Conservation (phyloP, 2,113 vertebrate species). For the Danionella cerebrum region DNA sequence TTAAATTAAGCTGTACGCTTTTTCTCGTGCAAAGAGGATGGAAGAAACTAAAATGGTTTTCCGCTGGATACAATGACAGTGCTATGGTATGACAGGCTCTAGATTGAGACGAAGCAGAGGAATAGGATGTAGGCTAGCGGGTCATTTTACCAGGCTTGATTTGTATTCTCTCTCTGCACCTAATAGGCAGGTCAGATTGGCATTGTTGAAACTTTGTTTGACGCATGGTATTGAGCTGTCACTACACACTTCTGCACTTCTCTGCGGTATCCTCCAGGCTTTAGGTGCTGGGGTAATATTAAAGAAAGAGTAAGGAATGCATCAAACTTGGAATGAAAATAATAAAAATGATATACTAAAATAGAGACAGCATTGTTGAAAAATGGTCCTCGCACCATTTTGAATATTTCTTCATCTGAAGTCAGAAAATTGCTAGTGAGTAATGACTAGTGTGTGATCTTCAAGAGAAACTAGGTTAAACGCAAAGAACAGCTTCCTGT, state of each 20-base stretch:
- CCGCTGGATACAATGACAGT: constrained; percentile 1
- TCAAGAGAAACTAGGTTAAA: neutral
- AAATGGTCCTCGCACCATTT: neutral
- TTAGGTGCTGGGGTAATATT: constrained; percentile 13
- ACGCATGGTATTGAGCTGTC: constrained; percentile 2
- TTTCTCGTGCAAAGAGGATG: neutral
- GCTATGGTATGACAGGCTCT: neutral
- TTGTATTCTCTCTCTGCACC: constrained; percentile 24
- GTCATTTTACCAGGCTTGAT: constrained; percentile 24
- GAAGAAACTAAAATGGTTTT: neutral
- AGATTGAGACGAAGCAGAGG: constrained; percentile 9
- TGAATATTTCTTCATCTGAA: neutral
- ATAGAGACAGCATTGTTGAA: neutral
- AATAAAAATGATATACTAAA: constrained; percentile 2
- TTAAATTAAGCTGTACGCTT: constrained; percentile 6
- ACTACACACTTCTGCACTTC: neutral
- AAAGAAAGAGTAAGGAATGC: constrained; percentile 1
- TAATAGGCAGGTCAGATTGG: constrained; percentile 26
- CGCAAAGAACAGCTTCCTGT: neutral
- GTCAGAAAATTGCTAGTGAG: neutral
- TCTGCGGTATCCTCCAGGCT: neutral
- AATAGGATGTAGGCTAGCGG: neutral
- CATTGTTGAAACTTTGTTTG: constrained; percentile 24
- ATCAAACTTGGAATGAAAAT: constrained; percentile 22
- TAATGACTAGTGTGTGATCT: neutral